These are phyloP conservation scores for Drosophila ochracea DNA, from an alignment of 2,888 invertebrate species.

Conservation along the genomic window DNA sequence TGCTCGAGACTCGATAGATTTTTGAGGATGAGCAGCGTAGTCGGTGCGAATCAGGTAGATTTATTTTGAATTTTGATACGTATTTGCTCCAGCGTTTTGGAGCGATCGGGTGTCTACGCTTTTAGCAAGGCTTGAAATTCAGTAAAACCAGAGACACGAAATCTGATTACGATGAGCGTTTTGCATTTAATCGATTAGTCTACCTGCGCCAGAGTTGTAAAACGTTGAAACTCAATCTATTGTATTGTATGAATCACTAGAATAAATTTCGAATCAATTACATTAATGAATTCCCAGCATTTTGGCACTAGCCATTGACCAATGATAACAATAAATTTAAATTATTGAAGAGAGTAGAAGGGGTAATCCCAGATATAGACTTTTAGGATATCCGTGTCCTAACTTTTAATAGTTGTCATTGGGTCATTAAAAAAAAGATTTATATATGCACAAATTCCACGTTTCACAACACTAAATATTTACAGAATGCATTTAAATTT, in stretches of 20 bases:
- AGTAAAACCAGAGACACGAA: not conserved
- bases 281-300: not conserved
- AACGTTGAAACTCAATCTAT: not conserved
- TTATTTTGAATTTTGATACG: not conserved
- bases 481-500: no score
- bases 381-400: no score
- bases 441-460: not conserved
- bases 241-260: not conserved
- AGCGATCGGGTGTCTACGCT: not conserved
- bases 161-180: not conserved
- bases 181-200: constrained; percentile 6
- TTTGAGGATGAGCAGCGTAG: not conserved
- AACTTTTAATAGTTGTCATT: not conserved
- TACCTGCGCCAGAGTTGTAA: not conserved
- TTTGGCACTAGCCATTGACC: not conserved
- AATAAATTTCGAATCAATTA: not conserved
- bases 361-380: no score
- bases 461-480: not conserved
- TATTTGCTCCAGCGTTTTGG: not conserved
- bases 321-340: not conserved
- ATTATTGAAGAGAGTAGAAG: no score
- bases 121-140: not conserved
- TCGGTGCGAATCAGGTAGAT: not conserved
- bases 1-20: not conserved
- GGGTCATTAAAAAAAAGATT: not conserved